These are phyloP conservation scores for Escarpia spicata DNA, from an alignment of 2,888 invertebrate genomes.

Conservation along the genomic window DNA sequence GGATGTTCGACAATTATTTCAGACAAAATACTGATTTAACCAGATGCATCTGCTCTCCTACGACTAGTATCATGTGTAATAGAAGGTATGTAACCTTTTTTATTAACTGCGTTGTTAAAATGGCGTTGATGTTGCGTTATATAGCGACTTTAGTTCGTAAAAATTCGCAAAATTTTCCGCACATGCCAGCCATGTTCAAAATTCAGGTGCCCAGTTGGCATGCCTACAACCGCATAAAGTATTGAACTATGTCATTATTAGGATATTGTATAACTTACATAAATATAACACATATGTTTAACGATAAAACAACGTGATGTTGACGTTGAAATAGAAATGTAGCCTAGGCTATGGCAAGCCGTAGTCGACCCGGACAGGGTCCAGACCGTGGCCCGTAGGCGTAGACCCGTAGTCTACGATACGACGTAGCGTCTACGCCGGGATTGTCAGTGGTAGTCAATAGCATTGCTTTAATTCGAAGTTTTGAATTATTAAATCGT, in stretches of 20 bases:
- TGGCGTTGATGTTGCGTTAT: background rate
- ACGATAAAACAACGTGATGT: background rate
- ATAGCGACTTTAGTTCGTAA: background rate
- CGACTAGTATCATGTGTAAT: background rate
- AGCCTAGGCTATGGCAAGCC: background rate
- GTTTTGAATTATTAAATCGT: background rate
- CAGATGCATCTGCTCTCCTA: background rate
- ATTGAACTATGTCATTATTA: background rate
- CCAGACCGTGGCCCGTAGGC: too few relatives aligned
- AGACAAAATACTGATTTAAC: background rate
- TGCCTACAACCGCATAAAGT: background rate
- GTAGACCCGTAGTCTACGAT: too few relatives aligned
- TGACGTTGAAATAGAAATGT: background rate
- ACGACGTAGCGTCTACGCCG: too few relatives aligned
- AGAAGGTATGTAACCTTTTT: background rate
- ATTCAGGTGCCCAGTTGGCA: slow-evolving; percentile 3
- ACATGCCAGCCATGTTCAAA: slow-evolving; percentile 16
- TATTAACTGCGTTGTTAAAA: background rate
- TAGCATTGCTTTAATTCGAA: too few relatives aligned
- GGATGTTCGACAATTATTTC: background rate
- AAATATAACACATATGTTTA: background rate
- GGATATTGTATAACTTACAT: background rate
- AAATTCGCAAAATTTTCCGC: background rate
- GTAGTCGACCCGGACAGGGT: too few relatives aligned
- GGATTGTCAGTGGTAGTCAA: background rate